Percentiles rank a stretch among this genome's conserved stretches.
Conservation (phyloP, 2,888 invertebrate species). For the Drosophila picticornis region DNA sequence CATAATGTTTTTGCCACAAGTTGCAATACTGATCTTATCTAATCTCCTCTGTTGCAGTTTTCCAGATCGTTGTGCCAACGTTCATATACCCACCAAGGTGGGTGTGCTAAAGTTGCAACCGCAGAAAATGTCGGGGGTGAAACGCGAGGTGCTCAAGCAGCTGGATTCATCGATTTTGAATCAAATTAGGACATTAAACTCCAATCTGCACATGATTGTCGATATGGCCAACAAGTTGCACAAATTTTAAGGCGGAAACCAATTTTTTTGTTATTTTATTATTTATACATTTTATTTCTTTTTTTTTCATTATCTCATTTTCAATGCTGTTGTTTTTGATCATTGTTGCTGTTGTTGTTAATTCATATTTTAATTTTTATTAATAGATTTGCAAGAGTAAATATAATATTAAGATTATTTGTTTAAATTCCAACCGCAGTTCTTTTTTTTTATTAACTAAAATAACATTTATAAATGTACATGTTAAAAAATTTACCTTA, state of each 20-base stretch:
- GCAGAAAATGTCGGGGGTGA: constrained; percentile 69
- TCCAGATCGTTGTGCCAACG: constrained; percentile 77
- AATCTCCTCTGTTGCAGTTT: constrained; percentile 48
- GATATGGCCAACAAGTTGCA: background rate
- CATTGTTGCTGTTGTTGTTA: constrained; percentile 44
- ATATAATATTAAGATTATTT: constrained; percentile 8
- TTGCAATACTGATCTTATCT: background rate
- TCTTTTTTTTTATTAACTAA: constrained; percentile 35
- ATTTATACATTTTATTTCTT: constrained; percentile 72
- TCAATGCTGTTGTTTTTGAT: constrained; percentile 49
- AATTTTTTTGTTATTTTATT: constrained; percentile 41
- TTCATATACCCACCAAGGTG: constrained; percentile 82
- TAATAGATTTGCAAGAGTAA: constrained; percentile 59
- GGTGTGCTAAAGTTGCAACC: constrained; percentile 83
- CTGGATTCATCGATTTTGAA: constrained; percentile 77
- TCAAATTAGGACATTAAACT: constrained; percentile 82
- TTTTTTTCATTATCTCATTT: constrained; percentile 72
- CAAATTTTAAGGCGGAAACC: background rate
- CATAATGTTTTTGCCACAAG: background rate
- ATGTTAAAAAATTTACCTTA: constrained; percentile 38
- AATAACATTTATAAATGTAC: constrained; percentile 64
- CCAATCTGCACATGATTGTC: constrained; percentile 78
- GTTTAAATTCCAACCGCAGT: constrained; percentile 26
- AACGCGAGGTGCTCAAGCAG: constrained; percentile 75
- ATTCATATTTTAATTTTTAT: constrained; percentile 65